Conservation (phyloP, 1,140 invertebrate species). For the Nasonia longicornis region DNA sequence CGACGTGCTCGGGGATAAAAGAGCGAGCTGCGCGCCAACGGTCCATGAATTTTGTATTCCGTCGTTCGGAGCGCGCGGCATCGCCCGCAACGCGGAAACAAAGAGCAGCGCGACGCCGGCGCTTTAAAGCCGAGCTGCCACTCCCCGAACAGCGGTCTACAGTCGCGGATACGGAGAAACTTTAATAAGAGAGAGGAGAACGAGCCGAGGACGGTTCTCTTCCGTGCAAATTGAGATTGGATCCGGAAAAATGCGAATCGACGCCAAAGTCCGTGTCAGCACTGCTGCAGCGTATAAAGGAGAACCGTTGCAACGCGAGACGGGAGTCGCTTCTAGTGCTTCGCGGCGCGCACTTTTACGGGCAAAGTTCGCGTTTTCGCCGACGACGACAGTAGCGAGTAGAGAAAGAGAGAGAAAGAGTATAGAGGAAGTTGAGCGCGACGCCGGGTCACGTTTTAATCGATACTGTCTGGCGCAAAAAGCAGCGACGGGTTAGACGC, state of each 20-base stretch:
- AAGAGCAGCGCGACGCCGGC: constrained; percentile 6
- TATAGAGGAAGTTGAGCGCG: background rate
- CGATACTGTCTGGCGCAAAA: constrained; percentile 2
- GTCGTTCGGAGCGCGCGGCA: background rate
- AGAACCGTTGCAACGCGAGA: constrained; percentile 3
- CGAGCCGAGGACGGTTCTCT: background rate
- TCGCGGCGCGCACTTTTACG: background rate
- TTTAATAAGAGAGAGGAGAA: constrained; percentile 6
- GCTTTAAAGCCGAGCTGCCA: constrained; percentile 33
- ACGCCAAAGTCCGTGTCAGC: background rate
- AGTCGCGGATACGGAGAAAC: constrained; percentile 1
- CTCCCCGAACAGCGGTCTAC: background rate
- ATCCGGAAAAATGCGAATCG: constrained; percentile 39
- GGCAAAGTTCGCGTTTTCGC: too few species aligned
- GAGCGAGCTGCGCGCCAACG: too few species aligned
- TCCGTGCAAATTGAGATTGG: constrained; percentile 57
- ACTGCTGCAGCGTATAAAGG: background rate
- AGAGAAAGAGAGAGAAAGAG: too few species aligned
- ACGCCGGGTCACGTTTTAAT: background rate
- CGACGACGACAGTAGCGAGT: background rate
- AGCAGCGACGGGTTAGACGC: background rate
- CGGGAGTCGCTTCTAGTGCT: background rate
- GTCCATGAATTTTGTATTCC: background rate
- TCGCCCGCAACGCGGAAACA: constrained; percentile 27
- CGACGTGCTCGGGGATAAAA: too few species aligned